A percentile compares a stretch with the other conserved stretches of the same genome.
These are phyloP conservation scores for Belgica antarctica DNA, from an alignment of 2,888 invertebrate genomes.

Conservation along the genomic window DNA sequence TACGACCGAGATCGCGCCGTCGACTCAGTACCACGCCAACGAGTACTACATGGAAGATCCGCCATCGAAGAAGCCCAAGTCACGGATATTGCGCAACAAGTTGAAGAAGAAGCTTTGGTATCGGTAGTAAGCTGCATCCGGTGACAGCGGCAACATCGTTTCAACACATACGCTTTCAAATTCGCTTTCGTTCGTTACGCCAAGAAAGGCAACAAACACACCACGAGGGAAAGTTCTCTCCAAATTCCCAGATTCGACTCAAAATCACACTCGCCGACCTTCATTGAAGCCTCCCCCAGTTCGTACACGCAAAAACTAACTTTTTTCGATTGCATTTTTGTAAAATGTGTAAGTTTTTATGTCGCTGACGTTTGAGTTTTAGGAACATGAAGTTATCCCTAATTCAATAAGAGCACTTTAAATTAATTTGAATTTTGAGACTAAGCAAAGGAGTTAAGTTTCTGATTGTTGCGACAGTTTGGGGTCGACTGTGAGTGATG, in stretches of 20 bases:
- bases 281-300: too few relatives aligned
- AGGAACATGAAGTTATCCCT: not conserved
- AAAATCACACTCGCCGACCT: too few relatives aligned
- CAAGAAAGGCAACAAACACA: not conserved
- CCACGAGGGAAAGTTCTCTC: not conserved
- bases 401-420: too few relatives aligned
- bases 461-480: too few relatives aligned
- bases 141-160: not conserved
- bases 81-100: slow-evolving; percentile 53
- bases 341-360: slow-evolving; percentile 12
- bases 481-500: too few relatives aligned
- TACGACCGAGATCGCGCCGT: slow-evolving; percentile 36
- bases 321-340: slow-evolving; percentile 25
- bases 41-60: slow-evolving; percentile 33
- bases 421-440: not conserved
- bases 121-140: slow-evolving; percentile 49
- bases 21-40: not conserved
- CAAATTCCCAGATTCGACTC: too few relatives aligned
- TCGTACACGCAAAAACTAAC: not conserved
- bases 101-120: slow-evolving; percentile 54
- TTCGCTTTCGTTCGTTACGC: not conserved
- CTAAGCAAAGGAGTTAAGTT: too few relatives aligned
- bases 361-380: not conserved
- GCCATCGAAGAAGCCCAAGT: slow-evolving; percentile 50
- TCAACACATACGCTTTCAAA: slow-evolving; percentile 2